phyloP scores from a whole-genome alignment of 64 coral and sea anemone genomes.

The Stichodactyla mertensii region DNA sequence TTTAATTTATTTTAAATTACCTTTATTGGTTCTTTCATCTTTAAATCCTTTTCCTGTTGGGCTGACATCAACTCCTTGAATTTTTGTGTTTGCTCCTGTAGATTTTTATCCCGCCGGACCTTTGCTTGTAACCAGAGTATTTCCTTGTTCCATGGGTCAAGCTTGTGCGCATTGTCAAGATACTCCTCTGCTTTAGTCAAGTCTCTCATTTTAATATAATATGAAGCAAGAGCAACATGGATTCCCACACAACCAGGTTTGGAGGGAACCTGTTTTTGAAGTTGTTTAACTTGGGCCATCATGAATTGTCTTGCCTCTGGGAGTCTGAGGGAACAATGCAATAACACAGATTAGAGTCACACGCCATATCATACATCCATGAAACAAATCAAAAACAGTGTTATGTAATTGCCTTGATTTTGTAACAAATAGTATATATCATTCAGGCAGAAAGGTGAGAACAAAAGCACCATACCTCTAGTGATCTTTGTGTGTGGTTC shows the following conservation, averaged over 20 bases:
- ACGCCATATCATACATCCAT: no score
- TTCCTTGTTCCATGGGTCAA: constrained; percentile 38
- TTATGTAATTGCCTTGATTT: no score
- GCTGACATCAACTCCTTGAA: constrained; percentile 4
- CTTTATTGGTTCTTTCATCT: constrained; percentile 34
- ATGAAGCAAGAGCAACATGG: constrained; percentile 40
- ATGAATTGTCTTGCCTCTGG: constrained; percentile 12
- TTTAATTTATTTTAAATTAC: not conserved
- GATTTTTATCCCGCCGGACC: constrained; percentile 18
- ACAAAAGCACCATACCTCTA: no score
- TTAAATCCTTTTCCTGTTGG: not conserved
- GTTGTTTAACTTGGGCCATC: constrained; percentile 25
- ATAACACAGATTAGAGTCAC: not conserved
- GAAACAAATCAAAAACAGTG: no score
- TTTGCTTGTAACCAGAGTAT: constrained; percentile 52
- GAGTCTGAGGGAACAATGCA: not conserved
- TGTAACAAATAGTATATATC: no score
- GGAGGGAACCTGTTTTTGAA: not conserved
- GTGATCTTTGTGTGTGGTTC: no score
- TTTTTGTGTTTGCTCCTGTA: constrained; percentile 27
- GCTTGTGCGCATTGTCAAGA: constrained; percentile 32
- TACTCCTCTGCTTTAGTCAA: constrained; percentile 15
- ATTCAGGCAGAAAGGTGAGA: no score
- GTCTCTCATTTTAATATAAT: constrained; percentile 30
- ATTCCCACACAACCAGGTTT: constrained; percentile 29